Percentiles rank a stretch among this genome's conserved stretches.
Conservation (phyloP, 2,113 vertebrate genomes). For the Lontra canadensis region DNA sequence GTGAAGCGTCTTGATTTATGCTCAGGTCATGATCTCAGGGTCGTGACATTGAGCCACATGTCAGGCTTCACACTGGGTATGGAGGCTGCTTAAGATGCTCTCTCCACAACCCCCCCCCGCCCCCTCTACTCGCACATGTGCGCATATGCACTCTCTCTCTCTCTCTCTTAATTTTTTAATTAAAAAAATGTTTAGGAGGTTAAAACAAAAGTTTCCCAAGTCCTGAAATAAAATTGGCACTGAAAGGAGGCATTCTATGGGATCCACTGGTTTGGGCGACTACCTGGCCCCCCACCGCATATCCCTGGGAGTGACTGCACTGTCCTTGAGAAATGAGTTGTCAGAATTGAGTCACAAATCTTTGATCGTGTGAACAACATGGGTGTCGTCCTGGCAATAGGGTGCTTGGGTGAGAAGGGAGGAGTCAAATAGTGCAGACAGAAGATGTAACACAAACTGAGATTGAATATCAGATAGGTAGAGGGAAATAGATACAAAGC, state of each 20-base stretch:
- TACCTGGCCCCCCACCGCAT: not conserved
- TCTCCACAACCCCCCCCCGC: not conserved
- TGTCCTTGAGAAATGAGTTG: not conserved
- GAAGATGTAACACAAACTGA: not conserved
- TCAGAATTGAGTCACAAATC: not conserved
- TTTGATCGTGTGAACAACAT: too few relatives aligned
- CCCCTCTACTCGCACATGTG: accelerated
- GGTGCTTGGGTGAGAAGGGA: not conserved
- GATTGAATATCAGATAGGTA: not conserved
- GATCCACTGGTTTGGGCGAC: not conserved
- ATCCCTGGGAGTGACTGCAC: not conserved
- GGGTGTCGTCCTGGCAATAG: not conserved
- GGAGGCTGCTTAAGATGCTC: not conserved
- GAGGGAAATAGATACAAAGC: not conserved
- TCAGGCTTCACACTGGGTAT: not conserved
- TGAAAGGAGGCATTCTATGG: not conserved
- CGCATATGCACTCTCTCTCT: not conserved
- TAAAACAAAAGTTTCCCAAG: not conserved
- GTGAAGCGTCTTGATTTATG: not conserved
- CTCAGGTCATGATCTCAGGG: not conserved
- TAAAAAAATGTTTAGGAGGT: not conserved
- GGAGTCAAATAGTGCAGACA: not conserved
- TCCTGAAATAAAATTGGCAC: not conserved
- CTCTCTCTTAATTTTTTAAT: not conserved
- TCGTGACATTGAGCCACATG: accelerated